Evolutionary conservation across 2,888 invertebrate species (phyloP), one percentile per base, ranked within the genome.

Genomic region (Drosophila longiperda): DNA sequence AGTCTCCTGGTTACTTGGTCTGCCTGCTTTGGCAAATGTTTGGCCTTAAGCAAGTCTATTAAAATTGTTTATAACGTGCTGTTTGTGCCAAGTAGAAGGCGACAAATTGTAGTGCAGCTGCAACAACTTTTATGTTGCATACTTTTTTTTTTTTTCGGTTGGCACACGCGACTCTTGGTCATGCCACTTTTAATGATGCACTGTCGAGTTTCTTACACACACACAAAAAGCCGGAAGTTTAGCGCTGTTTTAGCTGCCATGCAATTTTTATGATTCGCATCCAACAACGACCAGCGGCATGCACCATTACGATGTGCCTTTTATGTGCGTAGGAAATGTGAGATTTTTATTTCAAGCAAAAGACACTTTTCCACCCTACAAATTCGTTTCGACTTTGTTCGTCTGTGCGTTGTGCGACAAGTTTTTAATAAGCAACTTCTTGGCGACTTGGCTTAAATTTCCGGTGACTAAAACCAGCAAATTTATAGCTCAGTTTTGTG

Each of bases 21-120:
- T 66, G 75, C 48, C 52, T 70, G 61, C 61, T 49, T 49, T 57
- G 62, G 69, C 63, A 66, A 82, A 84, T 87, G 87, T 73, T 87
- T 81, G 89, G 75, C 73, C 90, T 83, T 78, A 80, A 88, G 88
- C 88, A 89, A 89, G 90, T 87, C 90, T 90, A 87, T 87, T 87
- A 87, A 87, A 80, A 89, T 78, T 89, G 89, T 89, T 85, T 87
- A 87, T 84, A 84, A 80, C 75, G 77, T 72, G 57, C 79, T 50
- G 75, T 66, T 74, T 66, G 65, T 26, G 45, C 55, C 75, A 75
- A 74, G 65, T 57, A 62, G 72, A 58, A 36, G 49, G 66, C 75
- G 57, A 61, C 60, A 73, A 79, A 73, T 76, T 72, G 69, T 65
- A 66, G 38, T 36, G 52, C 85, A 74, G 71, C 71, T 87, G 83